Conservation (phyloP, 2,888 invertebrate species). For the Meiosimyza platycephala region DNA sequence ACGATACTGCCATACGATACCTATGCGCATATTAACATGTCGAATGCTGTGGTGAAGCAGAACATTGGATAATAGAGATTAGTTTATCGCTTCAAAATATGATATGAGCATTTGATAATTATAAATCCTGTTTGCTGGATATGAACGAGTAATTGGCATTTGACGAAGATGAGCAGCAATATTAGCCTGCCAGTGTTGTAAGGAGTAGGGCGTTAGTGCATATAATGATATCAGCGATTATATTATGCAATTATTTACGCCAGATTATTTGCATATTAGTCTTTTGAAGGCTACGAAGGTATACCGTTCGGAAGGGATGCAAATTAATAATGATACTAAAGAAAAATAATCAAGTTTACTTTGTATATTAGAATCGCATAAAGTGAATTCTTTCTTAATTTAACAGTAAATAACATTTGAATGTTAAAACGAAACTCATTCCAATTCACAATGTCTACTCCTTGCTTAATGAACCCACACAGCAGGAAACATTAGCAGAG, state of each 20-base stretch:
- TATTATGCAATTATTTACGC: slow-evolving; percentile 54
- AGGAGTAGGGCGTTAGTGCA: slow-evolving; percentile 49
- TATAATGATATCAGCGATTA: slow-evolving; percentile 56
- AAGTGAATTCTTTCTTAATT: background rate
- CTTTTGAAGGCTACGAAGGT: slow-evolving; percentile 9
- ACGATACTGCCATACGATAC: slow-evolving; percentile 4
- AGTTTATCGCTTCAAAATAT: slow-evolving; percentile 47
- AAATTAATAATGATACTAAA: background rate
- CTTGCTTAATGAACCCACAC: slow-evolving; percentile 12
- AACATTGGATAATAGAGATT: slow-evolving; percentile 61
- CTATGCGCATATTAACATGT: slow-evolving; percentile 58
- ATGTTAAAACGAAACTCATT: background rate
- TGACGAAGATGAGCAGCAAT: slow-evolving; percentile 31
- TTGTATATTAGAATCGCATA: background rate
- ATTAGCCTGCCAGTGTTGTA: background rate
- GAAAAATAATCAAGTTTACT: background rate
- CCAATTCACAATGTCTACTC: background rate
- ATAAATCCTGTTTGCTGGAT: slow-evolving; percentile 50
- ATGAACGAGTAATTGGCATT: slow-evolving; percentile 55
- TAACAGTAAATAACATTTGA: background rate
- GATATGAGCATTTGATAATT: slow-evolving; percentile 54
- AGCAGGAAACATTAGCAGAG: slow-evolving; percentile 1
- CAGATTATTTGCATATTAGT: slow-evolving; percentile 51
- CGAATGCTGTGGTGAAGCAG: slow-evolving; percentile 61
- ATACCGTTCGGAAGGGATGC: background rate